Conservation (phyloP, 2,888 invertebrate species). For the Fragum sueziense region DNA sequence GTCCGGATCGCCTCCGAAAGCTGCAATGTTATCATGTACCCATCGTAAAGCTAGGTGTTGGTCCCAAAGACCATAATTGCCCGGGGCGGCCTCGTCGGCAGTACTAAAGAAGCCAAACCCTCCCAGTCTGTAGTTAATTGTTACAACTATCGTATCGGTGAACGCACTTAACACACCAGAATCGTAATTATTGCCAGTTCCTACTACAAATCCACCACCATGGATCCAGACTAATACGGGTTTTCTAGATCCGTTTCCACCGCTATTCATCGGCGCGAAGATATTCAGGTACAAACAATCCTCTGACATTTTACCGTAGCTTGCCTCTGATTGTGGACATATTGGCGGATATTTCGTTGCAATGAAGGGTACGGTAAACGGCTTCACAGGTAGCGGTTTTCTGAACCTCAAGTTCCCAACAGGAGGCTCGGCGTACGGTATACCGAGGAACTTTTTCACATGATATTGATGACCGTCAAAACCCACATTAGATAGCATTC, state of each 20-base stretch:
- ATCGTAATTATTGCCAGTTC: slow-evolving; percentile 6
- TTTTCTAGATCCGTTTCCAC: not conserved
- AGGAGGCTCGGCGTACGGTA: slow-evolving; percentile 33
- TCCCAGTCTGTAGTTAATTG: slow-evolving; percentile 61
- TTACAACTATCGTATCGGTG: slow-evolving; percentile 47
- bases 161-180: slow-evolving; percentile 20
- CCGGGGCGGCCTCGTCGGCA: slow-evolving; percentile 41
- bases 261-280: slow-evolving; percentile 28
- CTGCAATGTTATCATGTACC: slow-evolving; percentile 60
- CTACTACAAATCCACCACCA: slow-evolving; percentile 31
- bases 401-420: slow-evolving; percentile 17
- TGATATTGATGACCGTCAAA: slow-evolving; percentile 4
- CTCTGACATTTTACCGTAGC: slow-evolving; percentile 22
- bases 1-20: slow-evolving; percentile 59
- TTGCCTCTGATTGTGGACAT: not conserved
- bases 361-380: not conserved
- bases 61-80: slow-evolving; percentile 68
- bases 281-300: slow-evolving; percentile 61
- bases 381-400: slow-evolving; percentile 9
- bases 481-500: not conserved
- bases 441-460: slow-evolving; percentile 22
- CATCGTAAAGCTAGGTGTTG: slow-evolving; percentile 64
- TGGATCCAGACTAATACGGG: slow-evolving; percentile 48
- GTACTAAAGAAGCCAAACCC: slow-evolving; percentile 63
- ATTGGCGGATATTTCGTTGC: slow-evolving; percentile 3